Evolutionary conservation across 2,113 vertebrate species (phyloP), one percentile per base, ranked within the genome.

Genomic region (Clarias macrocephalus): DNA sequence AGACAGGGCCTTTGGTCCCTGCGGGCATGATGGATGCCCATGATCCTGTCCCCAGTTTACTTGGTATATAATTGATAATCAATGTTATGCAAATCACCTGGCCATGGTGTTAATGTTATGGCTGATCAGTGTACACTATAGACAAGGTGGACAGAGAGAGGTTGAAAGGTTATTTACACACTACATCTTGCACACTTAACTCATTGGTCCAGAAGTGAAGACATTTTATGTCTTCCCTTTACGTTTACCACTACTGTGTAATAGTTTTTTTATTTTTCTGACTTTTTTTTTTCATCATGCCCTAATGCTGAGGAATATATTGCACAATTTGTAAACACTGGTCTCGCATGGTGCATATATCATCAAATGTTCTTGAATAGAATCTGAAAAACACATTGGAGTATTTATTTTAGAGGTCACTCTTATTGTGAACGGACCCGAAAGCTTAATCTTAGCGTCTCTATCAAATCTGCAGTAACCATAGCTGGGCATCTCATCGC

Each of bases 381-480:
- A 52, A 76, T 48, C 21, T 48, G 25, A 42, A 48, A 75, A 16
- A 77, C 48, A 54, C 25, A 16, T 25, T n/a, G 48, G 25, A 77
- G 48, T 8, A 25, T 79, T 30, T 8, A 56, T 79, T 30, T n/a
- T 19, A 57, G 52, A 79, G 54, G 52, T 19, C 16, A 28, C 13
- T 18, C 25, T 56, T 77, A 57, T 80, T 57, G 16, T 10, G 30
- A 80, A 80, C 52, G 30, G n/a, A 59, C 54, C 19, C 7, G 59
- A 59, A 80, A 80, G 18, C 16, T 30, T 21, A 37, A 80, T 80
- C 19, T 10, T 12, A 33, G 57, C 7, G 9, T 84, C 57, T 1
- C 28, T 72, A 66, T 57, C 66, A 33, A 72, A 72, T 72, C 48
- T 70, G 82, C 15, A 72, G 82, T 57, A 33, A 52, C 15, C 72